phyloP scores from a whole-genome alignment of 2,888 invertebrate species.

The Lepas anatifera region DNA sequence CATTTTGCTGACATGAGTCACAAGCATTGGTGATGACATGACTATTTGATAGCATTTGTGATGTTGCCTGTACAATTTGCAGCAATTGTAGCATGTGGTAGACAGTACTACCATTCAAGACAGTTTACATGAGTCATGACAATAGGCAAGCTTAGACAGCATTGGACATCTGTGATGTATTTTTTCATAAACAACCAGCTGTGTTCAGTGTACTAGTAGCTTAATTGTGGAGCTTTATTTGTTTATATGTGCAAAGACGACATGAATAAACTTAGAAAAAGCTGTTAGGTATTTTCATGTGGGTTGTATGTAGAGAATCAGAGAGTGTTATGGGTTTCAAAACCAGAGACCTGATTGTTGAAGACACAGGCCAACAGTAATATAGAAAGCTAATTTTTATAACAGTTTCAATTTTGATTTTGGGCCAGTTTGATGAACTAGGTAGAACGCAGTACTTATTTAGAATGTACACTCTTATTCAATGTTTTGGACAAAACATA shows the following conservation, averaged over 20 bases:
- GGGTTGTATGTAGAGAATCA: too few species aligned
- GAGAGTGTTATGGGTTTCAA: too few species aligned
- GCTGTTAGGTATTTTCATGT: neutral
- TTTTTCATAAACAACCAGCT: neutral
- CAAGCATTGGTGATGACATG: neutral
- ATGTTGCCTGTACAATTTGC: neutral
- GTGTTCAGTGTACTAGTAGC: neutral
- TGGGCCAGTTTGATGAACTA: too few species aligned
- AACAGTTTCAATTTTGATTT: too few species aligned
- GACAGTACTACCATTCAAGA: neutral
- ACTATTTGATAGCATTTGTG: conserved; percentile 1
- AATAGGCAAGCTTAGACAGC: neutral
- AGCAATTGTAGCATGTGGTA: neutral
- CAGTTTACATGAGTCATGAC: neutral
- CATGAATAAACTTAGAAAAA: neutral
- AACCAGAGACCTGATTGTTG: too few species aligned
- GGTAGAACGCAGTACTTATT: too few species aligned
- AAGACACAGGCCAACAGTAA: too few species aligned
- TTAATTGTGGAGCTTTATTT: conserved; percentile 2
- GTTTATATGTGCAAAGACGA: neutral
- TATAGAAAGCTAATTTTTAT: too few species aligned
- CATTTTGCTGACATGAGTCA: neutral
- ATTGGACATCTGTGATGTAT: neutral
- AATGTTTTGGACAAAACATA: too few species aligned
- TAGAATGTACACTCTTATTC: too few species aligned